Base-by-base conservation (phyloP, 2,113 vertebrate species). In the Centropus bengalensis region DNA sequence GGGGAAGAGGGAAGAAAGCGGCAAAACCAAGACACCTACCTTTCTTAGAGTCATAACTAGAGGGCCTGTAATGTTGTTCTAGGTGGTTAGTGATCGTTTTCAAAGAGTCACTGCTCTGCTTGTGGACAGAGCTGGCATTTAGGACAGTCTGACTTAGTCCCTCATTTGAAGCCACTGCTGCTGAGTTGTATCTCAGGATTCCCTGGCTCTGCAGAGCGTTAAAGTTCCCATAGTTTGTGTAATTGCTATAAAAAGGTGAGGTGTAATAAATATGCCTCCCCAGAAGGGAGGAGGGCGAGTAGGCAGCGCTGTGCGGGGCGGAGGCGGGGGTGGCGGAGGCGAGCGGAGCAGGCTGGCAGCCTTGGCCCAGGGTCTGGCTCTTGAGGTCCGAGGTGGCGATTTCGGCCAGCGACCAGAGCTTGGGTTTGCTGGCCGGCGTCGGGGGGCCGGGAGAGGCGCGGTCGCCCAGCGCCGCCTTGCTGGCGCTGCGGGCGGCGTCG, bases 371-470 rank as follows among this genome's bases (percentile, higher is more conserved):
- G 63, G 97, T 98, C 70, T 99, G 99, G 59, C 97, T 98, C 97
- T 99, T 99, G 96, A 98, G 98, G 98, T 99, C 99, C 98, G 99
- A 99, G 82, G 99, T 99, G 97, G 99, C 99, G 86, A 99, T 99
- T 97, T 99, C 99, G 58, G 99, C 99, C 97, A 99, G 98, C 24
- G 99, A 99, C 99, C 99, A 99, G 69, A 99, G 97, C 90, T 99
- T 99, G 96, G 99, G 99, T 86, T 99, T 99, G 96, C 97, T 98
- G 93, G 98, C 95, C 24, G 98, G 98, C 93, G 97, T 99, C 90
- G 98, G 99, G 59, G 98, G 97, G 15, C 98, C 98, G 7, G 98
- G 97, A 19, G 98, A 97, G 55, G 98, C 97, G 95, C 98, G 98
- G 96, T 96, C 98, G 78, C 98, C 98, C 91, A 98, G 97, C 82